Evolutionary conservation across 2,113 vertebrate genomes (phyloP), one percentile per base, ranked within the genome.

Genomic region (Agelaius phoeniceus): DNA sequence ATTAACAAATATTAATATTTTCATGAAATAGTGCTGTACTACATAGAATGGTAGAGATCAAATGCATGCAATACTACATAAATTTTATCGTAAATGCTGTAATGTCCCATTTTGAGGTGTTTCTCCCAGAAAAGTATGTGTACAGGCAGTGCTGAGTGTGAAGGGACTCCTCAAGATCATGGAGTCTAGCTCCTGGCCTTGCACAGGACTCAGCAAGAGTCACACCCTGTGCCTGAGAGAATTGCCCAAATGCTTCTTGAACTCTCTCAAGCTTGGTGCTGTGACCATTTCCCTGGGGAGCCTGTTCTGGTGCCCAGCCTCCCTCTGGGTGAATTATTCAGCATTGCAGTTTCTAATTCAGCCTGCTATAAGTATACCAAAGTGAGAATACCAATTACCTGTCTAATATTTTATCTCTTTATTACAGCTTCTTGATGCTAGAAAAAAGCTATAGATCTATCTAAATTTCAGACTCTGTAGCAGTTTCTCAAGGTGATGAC

Each of bases 131-230:
- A 91, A 71, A 24, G 4, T 33, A 35, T 39, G 48, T 55, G 19
- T 24, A 15, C 6, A 39, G 28, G 54, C 24, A 92, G 35, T 8
- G 26, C 14, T 35, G 62, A 55, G 16, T 62, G 68, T 28, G 78
- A 67, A 68, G 30, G 16, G 28, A 68, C 16, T 24, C 48, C 6
- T 13, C 10, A 20, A 44, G 17, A 19, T 27, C 16, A 58, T 11
- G 0, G 0, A 61, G 16, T 69, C 17, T 26, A 49, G 6, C 10
- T 69, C 17, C 28, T 11, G 10, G 19, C 33, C n/a, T 30, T 54
- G n/a, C 16, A 21, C 39, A 39, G 37, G 33, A 27, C 16, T 22
- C 11, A 6, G 8, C 30, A 61, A 10, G 39, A 48, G 21, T 68
- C 7, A 48, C 16, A 18, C 9, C 10, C 1, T 15, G 39, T 48